These are phyloP conservation scores for Agriopis marginaria DNA, from an alignment of 2,888 invertebrate genomes.

Conservation along the genomic window DNA sequence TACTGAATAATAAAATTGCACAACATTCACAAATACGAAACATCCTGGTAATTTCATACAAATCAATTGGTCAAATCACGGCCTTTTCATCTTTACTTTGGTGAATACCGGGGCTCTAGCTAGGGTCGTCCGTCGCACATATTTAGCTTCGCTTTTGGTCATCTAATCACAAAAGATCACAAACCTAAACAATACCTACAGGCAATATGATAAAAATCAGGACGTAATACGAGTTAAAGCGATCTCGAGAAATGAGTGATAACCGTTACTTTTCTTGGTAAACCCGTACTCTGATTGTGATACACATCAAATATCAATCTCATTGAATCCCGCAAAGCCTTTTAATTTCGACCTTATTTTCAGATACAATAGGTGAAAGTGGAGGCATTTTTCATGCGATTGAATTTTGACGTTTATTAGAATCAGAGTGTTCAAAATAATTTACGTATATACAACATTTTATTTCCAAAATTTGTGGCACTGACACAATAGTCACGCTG, in stretches of 20 bases:
- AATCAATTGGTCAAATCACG: neutral
- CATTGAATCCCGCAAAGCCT: neutral
- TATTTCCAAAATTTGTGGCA: conserved; percentile 26
- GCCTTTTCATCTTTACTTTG: neutral
- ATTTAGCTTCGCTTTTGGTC: neutral
- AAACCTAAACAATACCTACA: neutral
- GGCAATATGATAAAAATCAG: neutral
- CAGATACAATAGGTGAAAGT: neutral
- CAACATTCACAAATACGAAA: neutral
- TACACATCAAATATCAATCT: neutral
- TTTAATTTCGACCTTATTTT: neutral
- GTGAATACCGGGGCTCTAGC: neutral
- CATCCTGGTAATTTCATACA: neutral
- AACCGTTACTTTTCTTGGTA: conserved; percentile 15
- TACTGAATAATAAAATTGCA: neutral
- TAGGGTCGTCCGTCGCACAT: neutral
- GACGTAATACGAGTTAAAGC: neutral
- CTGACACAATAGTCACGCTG: conserved; percentile 19
- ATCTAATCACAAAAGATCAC: neutral
- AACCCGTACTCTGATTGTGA: conserved; percentile 8
- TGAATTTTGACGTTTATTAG: neutral
- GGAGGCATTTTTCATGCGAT: neutral
- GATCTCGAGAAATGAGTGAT: neutral
- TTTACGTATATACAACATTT: conserved; percentile 12
- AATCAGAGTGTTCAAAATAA: neutral